Evolutionary conservation across 2,888 invertebrate species (phyloP), one percentile per base, ranked within the genome.

Genomic region (Metallyticus violacea): DNA sequence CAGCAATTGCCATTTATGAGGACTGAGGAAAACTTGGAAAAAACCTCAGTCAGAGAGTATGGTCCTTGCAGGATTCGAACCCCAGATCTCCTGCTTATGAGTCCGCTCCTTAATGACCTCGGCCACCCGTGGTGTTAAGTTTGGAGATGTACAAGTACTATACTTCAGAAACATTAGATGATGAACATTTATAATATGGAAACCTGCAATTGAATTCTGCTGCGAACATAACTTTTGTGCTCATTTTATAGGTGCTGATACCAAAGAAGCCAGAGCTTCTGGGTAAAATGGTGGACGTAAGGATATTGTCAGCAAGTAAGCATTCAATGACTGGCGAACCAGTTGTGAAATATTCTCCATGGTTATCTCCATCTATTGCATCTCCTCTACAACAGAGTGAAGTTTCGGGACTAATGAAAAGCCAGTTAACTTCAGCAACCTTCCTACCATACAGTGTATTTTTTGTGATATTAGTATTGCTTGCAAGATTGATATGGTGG

Each of bases 281-380:
- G 94, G 99, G 99, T 0, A 96, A 96, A 90, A 94, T 96, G 91
- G 93, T 99, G 0, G 94, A 94, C 0, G 98, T 99, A 0, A 93
- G 94, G 90, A 96, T 99, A 6, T 91, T 92, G 0, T 92, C 93
- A 22, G 93, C 95, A 0, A 93, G 94, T 0, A 97, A 97, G 90
- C 96, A 97, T 91, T 97, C 96, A 85, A 96, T 97, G 96, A 93
- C 94, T 87, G 97, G 95, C 0, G 92, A 94, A 90, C 94, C 95
- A 7, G 90, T 96, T 15, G 77, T 7, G 77, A 77, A 83, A 7
- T 1, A 26, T 7, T 7, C 28, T 15, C 7, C 30, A 26, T 28
- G 78, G 85, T 2, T 22, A n/a, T 85, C 77, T 29, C 78, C 29
- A 25, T 15, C 7, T 15, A 77, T 85, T 29, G 77, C 77, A 15